Percentiles rank a stretch among this genome's conserved stretches.
These are phyloP conservation scores for Dinocampus coccinellae DNA, from an alignment of 2,888 invertebrate species.

Conservation along the genomic window DNA sequence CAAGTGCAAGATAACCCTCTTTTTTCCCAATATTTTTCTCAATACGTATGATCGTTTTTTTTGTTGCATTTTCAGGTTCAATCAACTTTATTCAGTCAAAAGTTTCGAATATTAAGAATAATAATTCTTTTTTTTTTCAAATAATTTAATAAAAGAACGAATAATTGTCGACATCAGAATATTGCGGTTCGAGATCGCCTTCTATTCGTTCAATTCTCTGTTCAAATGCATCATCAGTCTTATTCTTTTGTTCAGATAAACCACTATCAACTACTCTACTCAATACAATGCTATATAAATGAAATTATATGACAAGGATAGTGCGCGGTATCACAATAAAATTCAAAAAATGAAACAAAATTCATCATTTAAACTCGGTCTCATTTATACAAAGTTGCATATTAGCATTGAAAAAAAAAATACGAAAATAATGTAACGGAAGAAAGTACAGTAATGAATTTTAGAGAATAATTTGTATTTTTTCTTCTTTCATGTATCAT, in stretches of 20 bases:
- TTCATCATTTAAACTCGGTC: too few species aligned
- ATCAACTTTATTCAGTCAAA: constrained; percentile 70
- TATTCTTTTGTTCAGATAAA: constrained; percentile 80
- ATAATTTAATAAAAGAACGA: not conserved
- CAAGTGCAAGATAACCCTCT: constrained; percentile 84
- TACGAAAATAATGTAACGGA: too few species aligned
- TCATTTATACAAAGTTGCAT: too few species aligned
- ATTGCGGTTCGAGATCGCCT: constrained; percentile 84
- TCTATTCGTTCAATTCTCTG: constrained; percentile 85
- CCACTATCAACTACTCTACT: constrained; percentile 88
- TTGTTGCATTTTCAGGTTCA: constrained; percentile 81
- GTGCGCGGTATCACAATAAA: too few species aligned
- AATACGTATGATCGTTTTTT: constrained; percentile 80
- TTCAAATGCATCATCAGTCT: constrained; percentile 83
- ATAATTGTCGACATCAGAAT: constrained; percentile 76
- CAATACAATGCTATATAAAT: constrained; percentile 75
- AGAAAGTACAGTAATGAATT: too few species aligned
- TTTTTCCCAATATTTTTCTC: constrained; percentile 87
- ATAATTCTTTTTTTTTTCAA: not conserved
- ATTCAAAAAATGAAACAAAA: too few species aligned
- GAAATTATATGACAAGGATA: too few species aligned
- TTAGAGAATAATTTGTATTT: too few species aligned
- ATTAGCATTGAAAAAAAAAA: too few species aligned
- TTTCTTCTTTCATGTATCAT: not conserved
- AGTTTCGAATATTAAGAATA: not conserved